Conservation (phyloP, 2,113 vertebrate genomes). For the Leucoraja erinaceus region DNA sequence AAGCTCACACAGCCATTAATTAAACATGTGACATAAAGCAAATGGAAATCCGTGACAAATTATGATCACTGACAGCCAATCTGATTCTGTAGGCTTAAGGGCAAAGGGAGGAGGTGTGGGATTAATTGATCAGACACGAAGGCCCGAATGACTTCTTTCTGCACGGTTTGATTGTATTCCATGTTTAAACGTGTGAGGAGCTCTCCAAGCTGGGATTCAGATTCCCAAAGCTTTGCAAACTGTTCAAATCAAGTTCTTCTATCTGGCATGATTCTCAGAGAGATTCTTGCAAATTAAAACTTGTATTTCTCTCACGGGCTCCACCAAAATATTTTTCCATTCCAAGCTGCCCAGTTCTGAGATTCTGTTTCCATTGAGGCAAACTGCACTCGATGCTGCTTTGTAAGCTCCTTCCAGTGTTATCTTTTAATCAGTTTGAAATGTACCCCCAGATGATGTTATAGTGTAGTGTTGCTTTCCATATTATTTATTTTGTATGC, state of each 20-base stretch:
- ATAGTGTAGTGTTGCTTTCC: constrained; percentile 27
- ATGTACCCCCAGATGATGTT: constrained; percentile 31
- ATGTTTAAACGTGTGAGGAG: background rate
- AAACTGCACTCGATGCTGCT: background rate
- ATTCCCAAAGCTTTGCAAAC: background rate
- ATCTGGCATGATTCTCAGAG: background rate
- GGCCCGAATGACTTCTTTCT: background rate
- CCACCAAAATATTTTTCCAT: constrained; percentile 13
- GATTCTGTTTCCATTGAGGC: constrained; percentile 29
- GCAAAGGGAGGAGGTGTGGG: background rate
- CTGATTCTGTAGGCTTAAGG: background rate
- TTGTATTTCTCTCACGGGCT: background rate
- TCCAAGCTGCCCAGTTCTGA: constrained; percentile 13
- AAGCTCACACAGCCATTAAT: background rate
- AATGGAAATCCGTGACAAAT: background rate
- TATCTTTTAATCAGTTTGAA: constrained; percentile 10
- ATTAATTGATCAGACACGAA: background rate
- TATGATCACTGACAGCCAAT: background rate
- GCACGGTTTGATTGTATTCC: background rate
- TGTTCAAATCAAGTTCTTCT: background rate
- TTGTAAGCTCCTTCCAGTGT: constrained; percentile 14
- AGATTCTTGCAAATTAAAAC: background rate
- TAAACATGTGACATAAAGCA: background rate
- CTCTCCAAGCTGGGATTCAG: background rate
- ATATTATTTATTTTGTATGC: constrained; percentile 25